phyloP scores from a whole-genome alignment of 2,113 vertebrate species.

The Periophthalmodon schlosseri region DNA sequence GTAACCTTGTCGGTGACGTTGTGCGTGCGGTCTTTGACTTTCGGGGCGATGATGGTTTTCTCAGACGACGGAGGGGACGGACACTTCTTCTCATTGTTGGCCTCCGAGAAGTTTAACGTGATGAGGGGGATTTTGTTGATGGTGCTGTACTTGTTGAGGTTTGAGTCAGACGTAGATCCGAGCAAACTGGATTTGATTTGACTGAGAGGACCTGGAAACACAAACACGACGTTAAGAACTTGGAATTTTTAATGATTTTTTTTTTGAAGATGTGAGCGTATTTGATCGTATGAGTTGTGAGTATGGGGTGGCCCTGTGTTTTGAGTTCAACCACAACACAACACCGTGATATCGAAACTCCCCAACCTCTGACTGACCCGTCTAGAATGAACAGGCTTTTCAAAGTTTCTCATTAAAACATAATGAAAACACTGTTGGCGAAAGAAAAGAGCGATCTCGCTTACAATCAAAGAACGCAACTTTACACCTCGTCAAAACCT shows the following conservation, averaged over 20 bases:
- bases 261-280: constrained; percentile 14
- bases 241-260: not conserved
- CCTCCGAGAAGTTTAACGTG: constrained; percentile 97
- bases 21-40: constrained; percentile 97
- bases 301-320: constrained; percentile 29
- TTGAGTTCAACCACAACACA: constrained; percentile 54
- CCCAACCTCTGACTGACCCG: constrained; percentile 18
- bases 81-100: constrained; percentile 92
- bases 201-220: constrained; percentile 87
- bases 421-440: constrained; percentile 52
- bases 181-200: constrained; percentile 97
- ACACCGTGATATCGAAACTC: constrained; percentile 43
- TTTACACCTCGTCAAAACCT: constrained; percentile 22
- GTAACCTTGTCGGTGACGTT: constrained; percentile 99
- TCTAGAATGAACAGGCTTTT: constrained; percentile 44
- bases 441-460: constrained; percentile 40
- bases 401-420: constrained; percentile 56
- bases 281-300: constrained; percentile 40
- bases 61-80: constrained; percentile 93
- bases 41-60: constrained; percentile 98
- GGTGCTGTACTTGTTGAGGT: constrained; percentile 98
- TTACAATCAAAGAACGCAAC: constrained; percentile 30
- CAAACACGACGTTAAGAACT: not conserved
- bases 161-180: constrained; percentile 97
- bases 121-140: constrained; percentile 99